A percentile compares a stretch with the other conserved stretches of the same genome.
phyloP scores from a whole-genome alignment of 2,888 invertebrate species.

The Ecliptopera silaceata region DNA sequence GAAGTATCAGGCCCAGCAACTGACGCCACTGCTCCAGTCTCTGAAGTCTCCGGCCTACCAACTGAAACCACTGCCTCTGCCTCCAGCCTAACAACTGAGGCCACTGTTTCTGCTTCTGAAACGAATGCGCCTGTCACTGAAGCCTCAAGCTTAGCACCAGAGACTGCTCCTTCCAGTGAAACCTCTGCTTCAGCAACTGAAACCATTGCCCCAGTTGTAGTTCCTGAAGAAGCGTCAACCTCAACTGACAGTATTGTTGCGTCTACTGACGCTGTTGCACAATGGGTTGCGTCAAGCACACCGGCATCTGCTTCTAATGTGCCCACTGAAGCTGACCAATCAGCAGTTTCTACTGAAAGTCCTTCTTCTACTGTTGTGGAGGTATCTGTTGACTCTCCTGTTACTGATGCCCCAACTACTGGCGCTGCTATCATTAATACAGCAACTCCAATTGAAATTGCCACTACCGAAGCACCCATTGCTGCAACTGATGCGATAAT shows the following conservation, averaged over 20 bases:
- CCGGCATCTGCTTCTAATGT: not conserved
- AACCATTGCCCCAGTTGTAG: not conserved
- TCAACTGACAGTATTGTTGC: not conserved
- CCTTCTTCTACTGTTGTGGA: conserved; percentile 5
- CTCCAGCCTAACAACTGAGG: not conserved
- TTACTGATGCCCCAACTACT: conserved; percentile 4
- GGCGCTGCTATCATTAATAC: not conserved
- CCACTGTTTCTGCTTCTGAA: not conserved
- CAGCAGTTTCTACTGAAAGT: conserved; percentile 1
- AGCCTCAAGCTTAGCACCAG: not conserved
- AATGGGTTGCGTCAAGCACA: not conserved
- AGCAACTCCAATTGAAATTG: conserved; percentile 5
- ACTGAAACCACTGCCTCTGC: conserved; percentile 3
- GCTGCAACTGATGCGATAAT: conserved; percentile 4
- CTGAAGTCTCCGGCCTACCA: too few relatives aligned
- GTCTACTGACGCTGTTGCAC: not conserved
- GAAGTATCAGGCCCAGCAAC: conserved; percentile 2
- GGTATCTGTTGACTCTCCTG: not conserved
- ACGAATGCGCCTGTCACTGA: not conserved
- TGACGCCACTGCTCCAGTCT: conserved; percentile 4
- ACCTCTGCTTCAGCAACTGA: not conserved
- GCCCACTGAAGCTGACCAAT: not conserved
- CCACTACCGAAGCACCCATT: conserved; percentile 7
- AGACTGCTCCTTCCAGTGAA: not conserved
- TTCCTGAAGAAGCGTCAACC: not conserved